Evolutionary conservation across 2,113 vertebrate genomes (phyloP), one percentile per base, ranked within the genome.

Genomic region (Nanorana parkeri): DNA sequence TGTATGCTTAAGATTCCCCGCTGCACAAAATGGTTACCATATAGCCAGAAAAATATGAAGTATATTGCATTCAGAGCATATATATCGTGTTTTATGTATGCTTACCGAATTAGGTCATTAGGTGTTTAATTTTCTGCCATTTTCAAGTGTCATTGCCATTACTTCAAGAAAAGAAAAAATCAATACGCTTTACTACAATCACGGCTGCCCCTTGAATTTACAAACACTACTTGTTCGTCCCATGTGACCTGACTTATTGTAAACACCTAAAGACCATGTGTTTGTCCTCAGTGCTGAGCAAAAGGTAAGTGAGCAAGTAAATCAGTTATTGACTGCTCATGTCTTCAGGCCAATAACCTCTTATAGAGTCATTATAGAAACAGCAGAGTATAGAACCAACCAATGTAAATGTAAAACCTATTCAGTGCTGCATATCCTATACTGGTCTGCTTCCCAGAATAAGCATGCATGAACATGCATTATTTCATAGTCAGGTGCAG

Each of bases 301-400:
- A 58, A 75, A 75, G 55, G 29, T 61, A 75, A 75, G 72, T 75
- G 72, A 61, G 76, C 76, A 67, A 78, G 76, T 78, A 78, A 78
- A 78, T 78, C 56, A 75, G 29, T 60, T 75, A 75, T 75, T 75
- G 72, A 75, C 58, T 41, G n/a, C 56, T 61, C 10, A 29, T 41
- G 72, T 56, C 72, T 75, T 32, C 19, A 32, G 55, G 56, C 72
- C 61, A 61, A 28, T 56, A 60, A 29, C 72, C 20, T 75, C 60
- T 61, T 75, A 75, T 41, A 61, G 72, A 29, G 55, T 75, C 72
- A 75, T 73, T 52, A 75, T 36, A 28, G 17, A 36, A 75, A 58
- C 72, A 75, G 54, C 29, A 11, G 15, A 24, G 56, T 32, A 13
- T 13, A 28, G 19, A 29, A 24, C 19, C 41, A 61, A 75, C 55